Percentiles rank a stretch among this genome's conserved stretches.
Conservation (phyloP, 2,888 invertebrate genomes). For the Subacronicta megacephala region DNA sequence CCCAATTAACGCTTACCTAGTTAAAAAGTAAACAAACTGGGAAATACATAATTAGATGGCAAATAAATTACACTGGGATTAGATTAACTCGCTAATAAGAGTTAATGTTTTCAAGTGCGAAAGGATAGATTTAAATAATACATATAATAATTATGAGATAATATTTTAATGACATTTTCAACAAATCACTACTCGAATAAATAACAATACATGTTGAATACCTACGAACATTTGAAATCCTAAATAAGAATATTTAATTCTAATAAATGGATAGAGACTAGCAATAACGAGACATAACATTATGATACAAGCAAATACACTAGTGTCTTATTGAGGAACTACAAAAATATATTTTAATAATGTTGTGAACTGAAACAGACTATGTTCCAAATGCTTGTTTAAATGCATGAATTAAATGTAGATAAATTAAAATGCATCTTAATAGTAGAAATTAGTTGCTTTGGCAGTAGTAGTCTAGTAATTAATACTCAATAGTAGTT, state of each 20-base stretch:
- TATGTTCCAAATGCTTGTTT: slow-evolving; percentile 40
- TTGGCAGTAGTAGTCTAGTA: slow-evolving; percentile 48
- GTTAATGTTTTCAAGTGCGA: slow-evolving; percentile 9
- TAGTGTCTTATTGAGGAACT: slow-evolving; percentile 55
- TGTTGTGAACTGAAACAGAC: slow-evolving; percentile 33
- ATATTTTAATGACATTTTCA: slow-evolving; percentile 55
- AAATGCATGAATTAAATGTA: slow-evolving; percentile 49
- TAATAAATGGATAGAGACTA: slow-evolving; percentile 57
- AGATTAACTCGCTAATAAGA: slow-evolving; percentile 19
- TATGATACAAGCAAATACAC: slow-evolving; percentile 54
- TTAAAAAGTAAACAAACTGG: slow-evolving; percentile 71
- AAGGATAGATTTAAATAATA: slow-evolving; percentile 37
- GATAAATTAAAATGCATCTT: slow-evolving; percentile 6
- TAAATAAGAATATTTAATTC: slow-evolving; percentile 37
- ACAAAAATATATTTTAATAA: slow-evolving; percentile 57
- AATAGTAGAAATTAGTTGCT: slow-evolving; percentile 21
- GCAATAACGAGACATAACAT: slow-evolving; percentile 55
- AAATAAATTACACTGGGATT: slow-evolving; percentile 36
- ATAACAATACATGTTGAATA: slow-evolving; percentile 56
- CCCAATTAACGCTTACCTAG: slow-evolving; percentile 84
- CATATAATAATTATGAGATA: slow-evolving; percentile 36
- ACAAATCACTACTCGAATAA: slow-evolving; percentile 55
- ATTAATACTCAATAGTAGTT: too few species aligned
- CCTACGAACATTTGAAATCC: slow-evolving; percentile 37
- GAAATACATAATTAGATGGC: slow-evolving; percentile 41